Conservation (phyloP, 2,797 vertebrate genomes). For the Aldrovandia affinis region DNA sequence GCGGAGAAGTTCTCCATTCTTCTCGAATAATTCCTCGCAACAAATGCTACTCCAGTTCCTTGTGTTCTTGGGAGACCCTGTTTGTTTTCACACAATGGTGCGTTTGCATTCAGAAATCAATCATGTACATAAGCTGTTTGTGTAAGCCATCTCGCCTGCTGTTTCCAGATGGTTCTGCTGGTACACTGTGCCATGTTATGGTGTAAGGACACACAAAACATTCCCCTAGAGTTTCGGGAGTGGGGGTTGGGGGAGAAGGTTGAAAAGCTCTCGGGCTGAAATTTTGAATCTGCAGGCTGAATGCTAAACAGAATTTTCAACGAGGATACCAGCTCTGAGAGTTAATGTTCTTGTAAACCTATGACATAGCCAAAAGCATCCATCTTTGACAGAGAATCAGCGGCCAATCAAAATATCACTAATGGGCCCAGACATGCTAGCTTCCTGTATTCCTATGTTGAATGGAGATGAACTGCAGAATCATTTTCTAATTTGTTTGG, state of each 20-base stretch:
- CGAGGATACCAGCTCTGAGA: neutral
- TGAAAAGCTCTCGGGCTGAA: neutral
- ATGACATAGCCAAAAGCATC: neutral
- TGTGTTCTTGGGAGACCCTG: neutral
- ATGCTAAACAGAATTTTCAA: neutral
- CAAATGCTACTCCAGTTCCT: neutral
- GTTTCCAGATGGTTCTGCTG: neutral
- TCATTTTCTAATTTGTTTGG: neutral
- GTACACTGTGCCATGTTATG: neutral
- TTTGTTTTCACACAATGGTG: too few species aligned
- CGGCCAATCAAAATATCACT: slow-evolving; percentile 6
- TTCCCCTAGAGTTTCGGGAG: neutral
- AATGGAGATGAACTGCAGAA: too few species aligned
- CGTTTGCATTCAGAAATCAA: too few species aligned
- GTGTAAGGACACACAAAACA: neutral
- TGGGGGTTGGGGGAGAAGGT: too few species aligned
- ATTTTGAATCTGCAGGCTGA: neutral
- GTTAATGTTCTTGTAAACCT: neutral
- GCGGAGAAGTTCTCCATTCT: neutral
- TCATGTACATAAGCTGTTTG: neutral
- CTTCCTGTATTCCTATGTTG: neutral
- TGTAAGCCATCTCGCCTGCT: neutral
- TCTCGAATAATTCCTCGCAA: neutral
- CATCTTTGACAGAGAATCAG: neutral
- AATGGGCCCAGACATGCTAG: neutral